Evolutionary conservation across 2,113 vertebrate species (phyloP), one percentile per base, ranked within the genome.

Genomic region (Puntigrus tetrazona): DNA sequence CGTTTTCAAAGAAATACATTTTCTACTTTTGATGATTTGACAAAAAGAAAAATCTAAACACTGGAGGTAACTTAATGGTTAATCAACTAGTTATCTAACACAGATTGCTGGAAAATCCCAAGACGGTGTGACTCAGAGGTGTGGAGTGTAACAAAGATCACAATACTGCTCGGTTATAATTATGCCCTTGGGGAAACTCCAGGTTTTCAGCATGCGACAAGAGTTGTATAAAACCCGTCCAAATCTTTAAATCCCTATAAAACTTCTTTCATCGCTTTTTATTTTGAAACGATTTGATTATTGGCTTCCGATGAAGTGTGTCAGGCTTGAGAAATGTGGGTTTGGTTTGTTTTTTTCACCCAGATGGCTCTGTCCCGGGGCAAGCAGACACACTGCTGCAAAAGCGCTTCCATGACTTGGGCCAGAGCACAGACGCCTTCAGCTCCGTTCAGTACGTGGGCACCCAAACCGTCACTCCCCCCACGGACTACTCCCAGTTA

Each of bases 361-460:
- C 38, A 95, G 95, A 95, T 38, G 89, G 90, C 0, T 88, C 85
- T 63, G 65, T 82, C n/a, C 25, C 87, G 0, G 93, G 92, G 18
- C 77, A 90, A 0, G 92, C 91, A 0, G 95, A 95, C 86, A 90
- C 87, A 0, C 78, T 93, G 52, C 93, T 95, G 41, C 94, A 95
- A 88, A 94, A 91, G 89, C 91, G 95, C n/a, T 96, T 96, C 67
- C 94, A 95, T 67, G 94, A 95, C 43, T 90, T 95, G 79, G 74
- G 83, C 36, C 86, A 94, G 87, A 88, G 89, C 20, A 94, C 95
- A 0, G 94, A 96, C 50, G 95, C 95, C 83, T 96, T 96, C 88
- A 96, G 93, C 88, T 94, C 95, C 0, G 90, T 95, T 77, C 94
- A 95, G 91, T 96, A 96, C 2, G 91, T 95, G 5, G 95, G 95